Base-by-base conservation (phyloP, 2,113 vertebrate species). In the Ivindomyrus marchei region DNA sequence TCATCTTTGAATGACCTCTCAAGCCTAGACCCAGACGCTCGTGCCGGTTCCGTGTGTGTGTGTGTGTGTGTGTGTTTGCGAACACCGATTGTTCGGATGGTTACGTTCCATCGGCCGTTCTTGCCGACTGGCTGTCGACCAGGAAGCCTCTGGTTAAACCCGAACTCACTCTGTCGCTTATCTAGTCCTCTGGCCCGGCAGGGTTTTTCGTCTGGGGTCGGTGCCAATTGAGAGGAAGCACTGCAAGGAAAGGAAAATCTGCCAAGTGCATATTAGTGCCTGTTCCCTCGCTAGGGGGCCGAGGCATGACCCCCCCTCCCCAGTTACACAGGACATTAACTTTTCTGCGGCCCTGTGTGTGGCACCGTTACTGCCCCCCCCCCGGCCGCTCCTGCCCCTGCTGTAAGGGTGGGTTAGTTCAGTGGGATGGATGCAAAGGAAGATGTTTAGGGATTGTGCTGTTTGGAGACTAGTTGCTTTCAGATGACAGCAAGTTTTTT, bases 401-500 rank as follows among this genome's bases (percentile, higher is more conserved):
- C 85, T 80, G 39, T 90, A 58, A 87, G 58, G 36, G 66, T 27
- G 88, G 89, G 13, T 15, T 42, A 80, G 46, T 15, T 46, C 83
- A 19, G 24, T 91, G 89, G 47, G 85, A 62, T 13, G 90, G 86
- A 50, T 80, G 90, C 56, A 70, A 88, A 83, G n/a, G n/a, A 31
- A 31, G 87, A 89, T 88, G 85, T 92, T 90, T 90, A 91, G 70
- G 89, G 91, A 88, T 84, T 85, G 90, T 91, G 89, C 89, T 88
- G 83, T 70, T 85, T n/a, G 92, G 91, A 93, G 56, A 88, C 90
- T 89, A 39, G 83, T 90, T 86, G 87, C 83, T 85, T 88, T 88
- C 89, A 94, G 95, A 94, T 95, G 92, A 94, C 70, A 13, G 4
- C 17, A 88, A 88, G 91, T 91, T 94, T 93, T 92, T 92, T 91